A percentile compares a stretch with the other conserved stretches of the same genome.
Evolutionary conservation across 2,888 invertebrate species (phyloP).

Genomic region (Notodonta ziczac): DNA sequence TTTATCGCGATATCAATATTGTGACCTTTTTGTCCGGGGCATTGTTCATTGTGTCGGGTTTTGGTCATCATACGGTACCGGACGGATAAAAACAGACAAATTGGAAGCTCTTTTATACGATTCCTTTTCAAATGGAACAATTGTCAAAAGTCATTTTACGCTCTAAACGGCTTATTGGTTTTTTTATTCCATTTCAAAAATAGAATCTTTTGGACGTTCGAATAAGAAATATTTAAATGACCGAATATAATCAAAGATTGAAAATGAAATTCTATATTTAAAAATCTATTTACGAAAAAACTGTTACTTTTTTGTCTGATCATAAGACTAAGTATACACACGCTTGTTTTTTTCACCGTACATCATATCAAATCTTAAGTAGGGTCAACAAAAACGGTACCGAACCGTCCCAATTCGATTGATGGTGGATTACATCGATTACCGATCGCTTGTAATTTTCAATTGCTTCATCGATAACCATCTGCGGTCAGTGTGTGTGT

Average conservation of each 20-base stretch:
- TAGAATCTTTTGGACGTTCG: background rate
- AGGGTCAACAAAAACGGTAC: conserved; percentile 58
- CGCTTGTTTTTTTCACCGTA: conserved; percentile 43
- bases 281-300: background rate
- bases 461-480: conserved; percentile 48
- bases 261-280: background rate
- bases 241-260: background rate
- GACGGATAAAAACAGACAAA: conserved; percentile 35
- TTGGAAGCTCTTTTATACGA: conserved; percentile 6
- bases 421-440: conserved; percentile 65
- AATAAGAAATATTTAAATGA: background rate
- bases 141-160: conserved; percentile 1
- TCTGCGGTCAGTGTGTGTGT: conserved; percentile 53
- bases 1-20: conserved; percentile 74
- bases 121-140: conserved; percentile 10
- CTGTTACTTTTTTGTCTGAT: background rate
- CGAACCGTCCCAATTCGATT: conserved; percentile 53
- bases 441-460: conserved; percentile 58
- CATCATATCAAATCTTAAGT: conserved; percentile 45
- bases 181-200: background rate
- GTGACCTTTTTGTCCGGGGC: conserved; percentile 77
- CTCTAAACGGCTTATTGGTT: background rate
- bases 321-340: background rate
- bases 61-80: conserved; percentile 72
- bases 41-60: conserved; percentile 79